Evolutionary conservation across 2,888 invertebrate genomes (phyloP).

Genomic region (Galerucella pusilla): DNA sequence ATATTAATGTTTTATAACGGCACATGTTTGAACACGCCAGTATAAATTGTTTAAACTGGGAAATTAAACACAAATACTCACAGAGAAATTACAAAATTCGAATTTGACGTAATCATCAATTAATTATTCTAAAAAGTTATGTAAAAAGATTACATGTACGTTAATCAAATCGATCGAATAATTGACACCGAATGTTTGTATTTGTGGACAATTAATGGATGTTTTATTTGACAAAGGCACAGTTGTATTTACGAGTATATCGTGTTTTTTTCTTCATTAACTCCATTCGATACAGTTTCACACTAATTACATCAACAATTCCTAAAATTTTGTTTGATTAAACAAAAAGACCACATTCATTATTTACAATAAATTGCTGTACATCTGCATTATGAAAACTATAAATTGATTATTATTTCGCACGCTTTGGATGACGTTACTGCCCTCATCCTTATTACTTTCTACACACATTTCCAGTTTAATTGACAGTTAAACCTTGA

Average conservation of each 20-base stretch:
- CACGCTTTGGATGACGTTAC: no score
- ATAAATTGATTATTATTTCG: no score
- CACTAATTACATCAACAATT: background rate
- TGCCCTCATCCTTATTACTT: no score
- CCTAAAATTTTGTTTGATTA: no score
- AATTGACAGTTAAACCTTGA: no score
- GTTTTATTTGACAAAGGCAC: background rate
- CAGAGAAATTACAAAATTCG: slow-evolving; percentile 30
- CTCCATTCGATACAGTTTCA: background rate
- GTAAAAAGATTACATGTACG: slow-evolving; percentile 18
- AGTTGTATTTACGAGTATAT: slow-evolving; percentile 2
- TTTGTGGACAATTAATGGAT: slow-evolving; percentile 12
- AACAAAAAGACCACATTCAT: no score
- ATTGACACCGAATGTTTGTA: slow-evolving; percentile 35
- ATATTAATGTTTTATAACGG: slow-evolving; percentile 64
- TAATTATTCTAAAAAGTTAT: slow-evolving; percentile 37
- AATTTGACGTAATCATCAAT: slow-evolving; percentile 33
- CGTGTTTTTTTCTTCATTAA: background rate
- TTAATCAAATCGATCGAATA: slow-evolving; percentile 23
- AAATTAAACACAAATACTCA: slow-evolving; percentile 44
- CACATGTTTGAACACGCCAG: slow-evolving; percentile 61
- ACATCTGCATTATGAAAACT: no score
- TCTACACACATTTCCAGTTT: no score
- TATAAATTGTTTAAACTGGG: slow-evolving; percentile 41
- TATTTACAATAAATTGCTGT: no score